Evolutionary conservation across 2,888 invertebrate genomes (phyloP).

Genomic region (Muscina levida): DNA sequence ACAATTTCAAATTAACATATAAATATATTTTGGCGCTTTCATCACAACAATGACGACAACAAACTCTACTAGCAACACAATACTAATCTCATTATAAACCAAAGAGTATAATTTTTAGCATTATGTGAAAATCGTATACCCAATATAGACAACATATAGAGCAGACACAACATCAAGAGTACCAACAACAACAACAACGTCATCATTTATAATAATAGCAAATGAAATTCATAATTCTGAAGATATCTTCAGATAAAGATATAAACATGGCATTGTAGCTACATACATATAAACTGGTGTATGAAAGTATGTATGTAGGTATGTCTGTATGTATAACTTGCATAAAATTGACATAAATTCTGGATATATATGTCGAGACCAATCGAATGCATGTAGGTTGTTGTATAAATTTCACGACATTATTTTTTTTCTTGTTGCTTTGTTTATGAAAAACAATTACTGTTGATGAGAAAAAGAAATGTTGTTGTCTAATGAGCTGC

Average conservation of each 20-base stretch:
- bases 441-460: conserved; percentile 12
- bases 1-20: conserved; percentile 16
- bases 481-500: too few relatives aligned
- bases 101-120: too few relatives aligned
- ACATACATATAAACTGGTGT: not conserved
- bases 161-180: too few relatives aligned
- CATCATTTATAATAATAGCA: not conserved
- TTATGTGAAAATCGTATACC: too few relatives aligned
- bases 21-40: conserved; percentile 11
- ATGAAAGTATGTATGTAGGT: not conserved
- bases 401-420: too few relatives aligned
- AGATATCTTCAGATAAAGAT: not conserved
- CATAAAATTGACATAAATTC: conserved; percentile 25
- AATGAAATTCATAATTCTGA: not conserved
- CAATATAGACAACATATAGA: too few relatives aligned
- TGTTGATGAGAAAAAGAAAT: too few relatives aligned
- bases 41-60: not conserved
- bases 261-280: not conserved
- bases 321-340: not conserved
- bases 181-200: not conserved
- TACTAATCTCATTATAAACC: too few relatives aligned
- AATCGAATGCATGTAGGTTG: too few relatives aligned
- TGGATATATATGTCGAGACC: not conserved
- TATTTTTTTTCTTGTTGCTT: not conserved
- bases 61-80: too few relatives aligned